Evolutionary conservation across 2,113 vertebrate genomes (phyloP).

Genomic region (Athene cunicularia): DNA sequence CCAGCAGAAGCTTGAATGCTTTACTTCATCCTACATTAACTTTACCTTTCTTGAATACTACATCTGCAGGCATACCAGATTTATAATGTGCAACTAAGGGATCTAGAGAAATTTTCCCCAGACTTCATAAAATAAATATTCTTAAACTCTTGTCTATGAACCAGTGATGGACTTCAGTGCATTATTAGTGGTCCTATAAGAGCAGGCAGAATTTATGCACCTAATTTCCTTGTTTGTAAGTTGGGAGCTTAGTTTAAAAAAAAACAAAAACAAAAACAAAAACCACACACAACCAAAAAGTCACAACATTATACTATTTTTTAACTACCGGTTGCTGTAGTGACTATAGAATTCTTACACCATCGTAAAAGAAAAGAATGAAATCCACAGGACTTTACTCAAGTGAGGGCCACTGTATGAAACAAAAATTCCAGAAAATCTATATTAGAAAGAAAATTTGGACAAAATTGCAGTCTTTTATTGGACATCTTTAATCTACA

Average conservation of each 20-base stretch:
- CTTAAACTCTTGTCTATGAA: not conserved
- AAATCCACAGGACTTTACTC: not conserved
- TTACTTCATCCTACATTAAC: not conserved
- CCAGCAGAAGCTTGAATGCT: not conserved
- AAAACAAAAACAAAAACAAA: not conserved
- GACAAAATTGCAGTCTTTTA: not conserved
- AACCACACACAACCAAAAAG: not conserved
- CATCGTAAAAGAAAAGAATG: not conserved
- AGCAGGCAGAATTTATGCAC: not conserved
- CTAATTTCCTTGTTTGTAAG: not conserved
- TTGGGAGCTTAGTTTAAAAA: not conserved
- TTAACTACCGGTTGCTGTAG: not conserved
- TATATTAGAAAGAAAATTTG: not conserved
- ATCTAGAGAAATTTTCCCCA: not conserved
- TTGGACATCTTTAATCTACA: not conserved
- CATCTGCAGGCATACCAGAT: not conserved
- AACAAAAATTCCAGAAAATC: not conserved
- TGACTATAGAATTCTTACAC: not conserved
- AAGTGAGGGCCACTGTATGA: not conserved
- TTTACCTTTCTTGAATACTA: not conserved
- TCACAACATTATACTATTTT: not conserved
- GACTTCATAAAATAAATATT: not conserved
- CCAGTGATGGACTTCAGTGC: not conserved
- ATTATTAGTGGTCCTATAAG: not conserved
- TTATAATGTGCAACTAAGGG: not conserved